Percentiles rank a stretch among this genome's conserved stretches.
phyloP scores from a whole-genome alignment of 2,113 vertebrate species.

The Pycnonotus jocosus region DNA sequence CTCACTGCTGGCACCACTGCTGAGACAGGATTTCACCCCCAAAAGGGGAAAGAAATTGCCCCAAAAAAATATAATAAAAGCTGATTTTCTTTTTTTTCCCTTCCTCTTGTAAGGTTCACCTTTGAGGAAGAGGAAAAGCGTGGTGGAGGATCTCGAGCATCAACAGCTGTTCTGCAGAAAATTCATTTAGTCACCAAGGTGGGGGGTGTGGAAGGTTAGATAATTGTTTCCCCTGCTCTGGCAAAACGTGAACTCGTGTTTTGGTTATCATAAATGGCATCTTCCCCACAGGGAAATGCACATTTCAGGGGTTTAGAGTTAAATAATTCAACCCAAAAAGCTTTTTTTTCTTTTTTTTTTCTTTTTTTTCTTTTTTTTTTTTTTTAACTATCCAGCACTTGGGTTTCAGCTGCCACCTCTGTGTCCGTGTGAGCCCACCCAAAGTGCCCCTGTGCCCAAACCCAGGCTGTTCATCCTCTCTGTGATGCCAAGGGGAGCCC shows the following conservation, averaged over 20 bases:
- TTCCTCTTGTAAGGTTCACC: neutral
- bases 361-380: neutral
- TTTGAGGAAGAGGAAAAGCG: neutral
- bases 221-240: neutral
- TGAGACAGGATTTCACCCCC: neutral
- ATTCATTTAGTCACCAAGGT: neutral
- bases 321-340: neutral
- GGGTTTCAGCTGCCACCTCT: neutral
- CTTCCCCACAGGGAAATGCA: conserved; percentile 21
- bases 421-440: rapidly evolving
- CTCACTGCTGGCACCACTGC: neutral
- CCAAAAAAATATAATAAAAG: neutral
- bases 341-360: neutral
- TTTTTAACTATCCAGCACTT: neutral
- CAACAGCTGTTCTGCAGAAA: conserved; percentile 15
- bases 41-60: neutral
- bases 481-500: neutral
- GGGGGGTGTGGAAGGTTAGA: neutral
- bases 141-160: neutral
- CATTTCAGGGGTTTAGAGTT: neutral
- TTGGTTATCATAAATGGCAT: conserved; percentile 44
- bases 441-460: neutral
- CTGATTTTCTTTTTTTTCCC: neutral
- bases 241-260: neutral
- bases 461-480: rapidly evolving